Conservation (phyloP, 2,888 invertebrate genomes). For the Aleiodes leptofemur region DNA sequence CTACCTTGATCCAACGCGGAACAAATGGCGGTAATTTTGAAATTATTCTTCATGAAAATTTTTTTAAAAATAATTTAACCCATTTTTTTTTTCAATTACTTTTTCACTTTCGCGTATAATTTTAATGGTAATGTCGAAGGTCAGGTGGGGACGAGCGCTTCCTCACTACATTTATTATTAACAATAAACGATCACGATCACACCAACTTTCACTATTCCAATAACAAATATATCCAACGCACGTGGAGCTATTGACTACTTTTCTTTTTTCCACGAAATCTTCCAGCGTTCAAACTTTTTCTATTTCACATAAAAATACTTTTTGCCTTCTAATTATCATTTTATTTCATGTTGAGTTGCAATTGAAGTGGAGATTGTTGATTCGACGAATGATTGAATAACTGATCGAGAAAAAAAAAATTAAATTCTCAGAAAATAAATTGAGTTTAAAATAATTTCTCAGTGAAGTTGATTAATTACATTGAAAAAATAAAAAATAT, state of each 20-base stretch:
- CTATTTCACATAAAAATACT: background rate
- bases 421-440: too few relatives aligned
- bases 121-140: background rate
- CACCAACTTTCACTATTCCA: slow-evolving; percentile 30
- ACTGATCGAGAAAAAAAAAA: too few relatives aligned
- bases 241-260: slow-evolving; percentile 39
- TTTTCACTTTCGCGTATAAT: too few relatives aligned
- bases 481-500: too few relatives aligned
- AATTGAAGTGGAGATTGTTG: too few relatives aligned
- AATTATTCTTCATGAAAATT: too few relatives aligned
- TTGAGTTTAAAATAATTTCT: too few relatives aligned
- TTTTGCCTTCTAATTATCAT: slow-evolving; percentile 4
- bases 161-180: background rate
- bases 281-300: slow-evolving; percentile 22
- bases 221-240: slow-evolving; percentile 21
- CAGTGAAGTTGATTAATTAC: too few relatives aligned
- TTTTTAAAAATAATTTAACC: background rate
- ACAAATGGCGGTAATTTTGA: too few relatives aligned
- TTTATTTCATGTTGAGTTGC: background rate
- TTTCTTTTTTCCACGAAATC: slow-evolving; percentile 44
- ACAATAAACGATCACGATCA: slow-evolving; percentile 23
- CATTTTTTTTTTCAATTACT: background rate
- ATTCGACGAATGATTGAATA: too few relatives aligned
- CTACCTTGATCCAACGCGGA: too few relatives aligned
- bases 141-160: slow-evolving; percentile 13